These are phyloP conservation scores for Octopus bimaculoides DNA, from an alignment of 1,140 invertebrate species.

Conservation along the genomic window DNA sequence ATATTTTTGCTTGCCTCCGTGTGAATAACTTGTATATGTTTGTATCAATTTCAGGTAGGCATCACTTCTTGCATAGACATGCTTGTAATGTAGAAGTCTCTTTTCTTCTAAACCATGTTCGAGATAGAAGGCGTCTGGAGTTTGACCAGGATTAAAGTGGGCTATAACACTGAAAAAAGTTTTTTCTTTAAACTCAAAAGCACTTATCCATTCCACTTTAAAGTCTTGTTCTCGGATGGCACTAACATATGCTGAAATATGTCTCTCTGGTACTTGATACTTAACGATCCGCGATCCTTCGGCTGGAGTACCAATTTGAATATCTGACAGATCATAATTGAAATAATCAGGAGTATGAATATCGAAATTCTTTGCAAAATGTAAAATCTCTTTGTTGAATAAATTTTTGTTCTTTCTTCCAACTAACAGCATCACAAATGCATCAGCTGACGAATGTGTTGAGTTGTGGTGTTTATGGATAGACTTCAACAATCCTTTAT, in stretches of 20 bases:
- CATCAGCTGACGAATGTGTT: conserved; percentile 15
- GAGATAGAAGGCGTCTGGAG: conserved; percentile 29
- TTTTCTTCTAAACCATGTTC: conserved; percentile 37
- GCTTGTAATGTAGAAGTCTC: conserved; percentile 35
- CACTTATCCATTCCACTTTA: conserved; percentile 42
- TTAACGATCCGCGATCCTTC: conserved; percentile 24
- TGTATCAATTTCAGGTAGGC: conserved; percentile 48
- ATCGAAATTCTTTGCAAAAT: conserved; percentile 28
- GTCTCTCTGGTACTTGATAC: conserved; percentile 41
- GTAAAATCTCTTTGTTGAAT: conserved; percentile 31
- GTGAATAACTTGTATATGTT: conserved; percentile 43
- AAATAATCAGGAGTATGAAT: conserved; percentile 26
- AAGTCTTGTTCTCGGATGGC: conserved; percentile 35
- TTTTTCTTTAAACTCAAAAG: conserved; percentile 25
- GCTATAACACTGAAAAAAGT: conserved; percentile 42
- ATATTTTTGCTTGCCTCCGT: conserved; percentile 32
- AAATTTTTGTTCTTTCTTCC: conserved; percentile 32
- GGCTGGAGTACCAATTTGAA: conserved; percentile 14
- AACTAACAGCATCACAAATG: conserved; percentile 40
- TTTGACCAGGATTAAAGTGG: conserved; percentile 16
- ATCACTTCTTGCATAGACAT: conserved; percentile 33
- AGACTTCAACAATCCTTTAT: conserved; percentile 18
- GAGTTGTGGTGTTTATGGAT: neutral
- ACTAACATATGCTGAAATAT: conserved; percentile 36
- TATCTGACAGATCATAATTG: conserved; percentile 37